phyloP scores from a whole-genome alignment of 2,888 invertebrate genomes.

The Athalia rosae region DNA sequence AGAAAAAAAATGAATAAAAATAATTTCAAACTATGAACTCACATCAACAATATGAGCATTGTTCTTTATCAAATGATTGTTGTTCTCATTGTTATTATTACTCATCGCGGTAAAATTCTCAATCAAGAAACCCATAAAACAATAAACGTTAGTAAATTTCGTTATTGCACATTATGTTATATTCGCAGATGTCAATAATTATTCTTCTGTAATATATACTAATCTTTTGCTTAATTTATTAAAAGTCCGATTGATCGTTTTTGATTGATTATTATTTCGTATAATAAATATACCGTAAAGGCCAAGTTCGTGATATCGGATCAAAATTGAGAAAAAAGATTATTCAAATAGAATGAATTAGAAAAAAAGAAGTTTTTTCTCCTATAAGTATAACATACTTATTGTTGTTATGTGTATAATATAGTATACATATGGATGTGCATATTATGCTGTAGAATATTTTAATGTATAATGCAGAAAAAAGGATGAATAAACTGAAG shows the following conservation, averaged over 20 bases:
- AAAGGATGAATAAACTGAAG: not conserved
- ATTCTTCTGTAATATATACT: too few species aligned
- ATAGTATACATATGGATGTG: conserved; percentile 5
- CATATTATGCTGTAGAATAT: conserved; percentile 1
- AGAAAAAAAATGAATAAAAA: too few species aligned
- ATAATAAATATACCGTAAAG: too few species aligned
- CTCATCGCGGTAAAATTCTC: conserved; percentile 12
- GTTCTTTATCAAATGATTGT: not conserved
- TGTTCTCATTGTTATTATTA: not conserved
- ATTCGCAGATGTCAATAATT: too few species aligned
- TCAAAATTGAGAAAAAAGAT: not conserved
- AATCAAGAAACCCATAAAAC: conserved; percentile 31
- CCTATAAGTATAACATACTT: too few species aligned
- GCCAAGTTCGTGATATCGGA: too few species aligned
- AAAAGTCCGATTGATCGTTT: too few species aligned
- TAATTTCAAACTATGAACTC: too few species aligned
- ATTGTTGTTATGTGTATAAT: not conserved
- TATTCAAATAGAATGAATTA: not conserved
- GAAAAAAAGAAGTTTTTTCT: not conserved
- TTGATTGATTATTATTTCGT: too few species aligned
- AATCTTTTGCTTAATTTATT: too few species aligned
- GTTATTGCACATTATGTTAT: not conserved
- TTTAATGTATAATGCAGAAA: conserved; percentile 4
- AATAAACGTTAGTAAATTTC: not conserved
- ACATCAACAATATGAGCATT: not conserved